phyloP scores from a whole-genome alignment of 2,113 vertebrate species.

The Antechinus stuartii region DNA sequence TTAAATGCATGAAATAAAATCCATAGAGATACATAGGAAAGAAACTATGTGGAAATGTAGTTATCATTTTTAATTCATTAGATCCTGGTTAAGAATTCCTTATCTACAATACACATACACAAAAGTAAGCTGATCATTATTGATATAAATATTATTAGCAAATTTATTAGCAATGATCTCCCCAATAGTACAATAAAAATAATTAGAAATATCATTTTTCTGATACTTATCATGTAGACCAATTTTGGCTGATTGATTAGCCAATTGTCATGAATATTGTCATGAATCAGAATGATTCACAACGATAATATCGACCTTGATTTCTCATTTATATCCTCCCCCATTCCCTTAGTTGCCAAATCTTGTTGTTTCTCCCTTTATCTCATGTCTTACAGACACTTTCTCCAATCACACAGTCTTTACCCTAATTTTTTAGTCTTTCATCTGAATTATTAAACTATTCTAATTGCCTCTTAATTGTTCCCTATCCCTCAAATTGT shows the following conservation, averaged over 20 bases:
- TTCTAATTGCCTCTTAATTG: not conserved
- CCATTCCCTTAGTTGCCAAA: not conserved
- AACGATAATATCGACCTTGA: not conserved
- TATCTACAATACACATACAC: not conserved
- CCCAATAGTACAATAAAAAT: not conserved
- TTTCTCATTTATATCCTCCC: not conserved
- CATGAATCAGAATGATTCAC: not conserved
- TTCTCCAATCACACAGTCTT: not conserved
- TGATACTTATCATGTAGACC: not conserved
- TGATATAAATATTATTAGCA: not conserved
- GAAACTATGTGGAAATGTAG: not conserved
- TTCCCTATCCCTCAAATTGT: not conserved
- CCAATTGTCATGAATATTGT: not conserved
- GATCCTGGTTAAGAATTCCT: not conserved
- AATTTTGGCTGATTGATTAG: not conserved
- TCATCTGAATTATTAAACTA: not conserved
- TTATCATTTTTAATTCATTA: not conserved
- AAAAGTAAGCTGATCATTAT: not conserved
- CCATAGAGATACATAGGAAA: not conserved
- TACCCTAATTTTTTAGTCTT: not conserved
- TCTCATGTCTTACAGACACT: not conserved
- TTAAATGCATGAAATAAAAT: not conserved
- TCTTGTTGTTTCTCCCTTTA: not conserved
- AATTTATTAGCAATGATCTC: not conserved
- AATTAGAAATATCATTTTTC: not conserved